Percentiles rank a stretch among this genome's conserved stretches.
Conservation (phyloP, 1,140 invertebrate genomes). For the Paracyclopina nana region DNA sequence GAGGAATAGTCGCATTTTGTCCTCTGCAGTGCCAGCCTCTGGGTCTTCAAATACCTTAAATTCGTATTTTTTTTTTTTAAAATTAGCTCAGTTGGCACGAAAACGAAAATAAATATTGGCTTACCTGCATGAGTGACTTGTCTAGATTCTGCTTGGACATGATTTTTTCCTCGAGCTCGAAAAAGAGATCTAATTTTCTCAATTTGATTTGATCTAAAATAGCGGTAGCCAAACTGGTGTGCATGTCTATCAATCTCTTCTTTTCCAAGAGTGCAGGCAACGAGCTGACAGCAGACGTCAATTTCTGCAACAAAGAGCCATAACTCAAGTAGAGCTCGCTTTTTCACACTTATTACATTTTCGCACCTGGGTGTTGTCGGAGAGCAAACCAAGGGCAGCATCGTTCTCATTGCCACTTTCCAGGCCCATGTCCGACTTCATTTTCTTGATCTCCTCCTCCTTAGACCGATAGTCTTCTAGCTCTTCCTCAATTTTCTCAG, state of each 20-base stretch:
- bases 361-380: not conserved
- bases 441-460: constrained; percentile 47
- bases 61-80: not conserved
- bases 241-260: constrained; percentile 93
- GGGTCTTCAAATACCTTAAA: constrained; percentile 39
- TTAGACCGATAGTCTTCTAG: constrained; percentile 78
- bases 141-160: constrained; percentile 40
- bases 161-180: constrained; percentile 94
- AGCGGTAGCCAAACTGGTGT: constrained; percentile 89
- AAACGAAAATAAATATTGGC: constrained; percentile 5
- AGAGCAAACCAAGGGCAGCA: constrained; percentile 23
- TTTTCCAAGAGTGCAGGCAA: constrained; percentile 89
- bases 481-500: constrained; percentile 94
- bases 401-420: constrained; percentile 37
- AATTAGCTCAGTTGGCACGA: not conserved
- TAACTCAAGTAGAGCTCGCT: not conserved
- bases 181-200: constrained; percentile 78
- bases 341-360: not conserved
- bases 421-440: constrained; percentile 33
- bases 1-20: constrained; percentile 84
- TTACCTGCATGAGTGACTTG: constrained; percentile 18
- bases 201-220: constrained; percentile 50
- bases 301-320: constrained; percentile 40
- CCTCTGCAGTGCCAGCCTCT: constrained; percentile 63
- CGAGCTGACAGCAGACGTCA: constrained; percentile 84